Evolutionary conservation across 1,140 invertebrate genomes (phyloP), one percentile per base, ranked within the genome.

Genomic region (Leguminivora glycinivorella): DNA sequence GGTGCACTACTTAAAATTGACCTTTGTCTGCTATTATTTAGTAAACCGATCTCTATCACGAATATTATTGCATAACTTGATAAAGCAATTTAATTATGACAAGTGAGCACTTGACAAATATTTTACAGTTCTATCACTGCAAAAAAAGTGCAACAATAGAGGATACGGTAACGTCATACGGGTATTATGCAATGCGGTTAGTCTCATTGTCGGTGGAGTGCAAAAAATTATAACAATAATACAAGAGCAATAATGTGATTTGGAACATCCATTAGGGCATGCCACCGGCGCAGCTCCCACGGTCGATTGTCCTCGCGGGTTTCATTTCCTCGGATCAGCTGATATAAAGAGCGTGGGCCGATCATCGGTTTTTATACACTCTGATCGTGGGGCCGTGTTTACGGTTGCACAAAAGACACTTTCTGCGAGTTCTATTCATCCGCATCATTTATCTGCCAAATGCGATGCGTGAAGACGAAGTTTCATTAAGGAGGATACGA

Each of bases 191-290:
- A 83, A 84, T 76, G 70, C 68, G 80, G 80, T 81, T 76, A 72
- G 70, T 77, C 40, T 58, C 70, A 81, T 83, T 81, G 75, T 83
- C 69, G 58, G n/a, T 29, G 31, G 34, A 67, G 72, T 77, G 78
- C 74, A 81, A 84, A 83, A 84, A 83, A 76, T 67, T 74, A 69
- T 75, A 79, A 88, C 82, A 90, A 87, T 83, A 76, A 85, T 88
- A 88, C 82, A 87, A 86, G 81, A 82, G 83, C 84, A 88, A 88
- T 88, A 86, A 84, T 79, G 78, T 75, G 77, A 84, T 85, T 83
- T 80, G 71, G 78, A 75, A 79, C 74, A 72, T 78, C 88, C 79
- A 89, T 90, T 89, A 89, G 83, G 75, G 73, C 75, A 75, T 78
- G 74, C 84, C 84, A 83, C 84, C 81, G 79, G 78, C 78, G 75